Evolutionary conservation across 2,888 invertebrate species (phyloP), one percentile per base, ranked within the genome.

Genomic region (Aradus depressus): DNA sequence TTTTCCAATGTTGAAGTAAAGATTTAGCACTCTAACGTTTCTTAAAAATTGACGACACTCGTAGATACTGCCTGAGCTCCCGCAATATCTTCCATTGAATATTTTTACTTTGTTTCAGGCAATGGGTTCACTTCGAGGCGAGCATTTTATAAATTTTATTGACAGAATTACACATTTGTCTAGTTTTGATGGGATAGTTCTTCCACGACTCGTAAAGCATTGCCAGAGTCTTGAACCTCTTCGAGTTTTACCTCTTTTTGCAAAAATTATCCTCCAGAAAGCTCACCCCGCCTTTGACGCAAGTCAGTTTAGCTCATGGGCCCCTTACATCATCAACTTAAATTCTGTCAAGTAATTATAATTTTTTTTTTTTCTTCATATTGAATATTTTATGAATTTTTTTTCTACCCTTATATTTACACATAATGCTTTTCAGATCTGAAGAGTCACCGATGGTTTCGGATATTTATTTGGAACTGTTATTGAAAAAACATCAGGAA

Each of bases 191-290:
- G 72, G 80, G 58, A 71, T 83, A 26, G 75, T 87, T 55, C 67
- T 87, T 44, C 84, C 85, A 0, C 72, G 74, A 14, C 76, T 83
- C 53, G 61, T 85, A 22, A 75, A 75, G 47, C 52, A 52, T 38
- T 60, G 59, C 37, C 25, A 39, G 4, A 47, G 52, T 2, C 34
- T 47, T 6, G 16, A 44, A 12, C 54, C 54, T 6, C 8, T 26
- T 8, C 45, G 54, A 4, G 51, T 52, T 2, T 25, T 59, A 28
- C 19, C 49, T 16, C 39, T 56, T 12, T 38, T 60, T 5, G 35
- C 58, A 3, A 50, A 53, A 31, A 44, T 60, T 14, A 41, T 59
- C n/a, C 19, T 57, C 6, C 34, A 35, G 19, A 59, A 58, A 51
- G 23, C 44, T 8, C 59, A 55, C 12, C 54, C 54, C 1, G 28